phyloP scores from a whole-genome alignment of 1,140 invertebrate genomes.

The Brachionus manjavacas region DNA sequence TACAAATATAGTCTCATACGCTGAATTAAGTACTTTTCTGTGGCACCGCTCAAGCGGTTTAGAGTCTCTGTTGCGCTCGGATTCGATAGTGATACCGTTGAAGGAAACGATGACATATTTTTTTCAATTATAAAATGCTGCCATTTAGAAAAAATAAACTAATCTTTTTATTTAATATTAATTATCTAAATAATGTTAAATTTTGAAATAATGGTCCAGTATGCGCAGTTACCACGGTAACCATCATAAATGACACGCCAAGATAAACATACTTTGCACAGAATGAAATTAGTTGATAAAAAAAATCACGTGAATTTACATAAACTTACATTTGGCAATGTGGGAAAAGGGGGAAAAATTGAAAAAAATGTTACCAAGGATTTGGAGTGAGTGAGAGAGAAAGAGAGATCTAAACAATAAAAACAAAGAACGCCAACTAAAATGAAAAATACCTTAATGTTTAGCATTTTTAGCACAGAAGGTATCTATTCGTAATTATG shows the following conservation, averaged over 20 bases:
- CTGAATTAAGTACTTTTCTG: neutral
- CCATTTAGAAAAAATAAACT: neutral
- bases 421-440: neutral
- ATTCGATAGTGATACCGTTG: neutral
- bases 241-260: neutral
- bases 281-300: neutral
- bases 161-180: neutral
- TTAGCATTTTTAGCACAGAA: neutral
- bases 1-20: neutral
- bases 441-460: neutral
- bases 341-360: too few species aligned
- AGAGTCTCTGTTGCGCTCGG: neutral
- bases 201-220: neutral
- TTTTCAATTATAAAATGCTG: neutral
- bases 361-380: neutral
- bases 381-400: neutral
- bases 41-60: constrained; percentile 11
- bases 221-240: neutral
- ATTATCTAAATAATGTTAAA: neutral
- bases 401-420: neutral
- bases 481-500: constrained; percentile 9
- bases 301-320: neutral
- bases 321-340: neutral
- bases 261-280: neutral
- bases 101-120: constrained; percentile 29